Conservation (phyloP, 1,140 invertebrate species). For the Drosophila arawakana region DNA sequence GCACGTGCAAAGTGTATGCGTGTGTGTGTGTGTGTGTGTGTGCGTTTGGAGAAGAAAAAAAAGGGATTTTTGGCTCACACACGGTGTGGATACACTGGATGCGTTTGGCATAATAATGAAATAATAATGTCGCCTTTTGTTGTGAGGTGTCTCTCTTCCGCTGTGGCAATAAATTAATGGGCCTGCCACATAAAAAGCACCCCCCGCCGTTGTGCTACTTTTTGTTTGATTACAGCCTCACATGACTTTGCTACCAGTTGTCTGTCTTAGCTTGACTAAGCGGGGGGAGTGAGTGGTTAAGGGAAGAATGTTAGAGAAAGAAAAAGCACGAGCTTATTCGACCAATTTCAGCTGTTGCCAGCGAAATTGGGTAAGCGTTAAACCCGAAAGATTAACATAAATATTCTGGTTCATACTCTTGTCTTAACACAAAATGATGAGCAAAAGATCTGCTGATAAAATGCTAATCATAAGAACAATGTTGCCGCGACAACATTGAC, state of each 20-base stretch:
- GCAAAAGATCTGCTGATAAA: constrained; percentile 72
- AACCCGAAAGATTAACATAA: constrained; percentile 71
- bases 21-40: constrained; percentile 31
- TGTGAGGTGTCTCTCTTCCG: constrained; percentile 69
- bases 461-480: constrained; percentile 77
- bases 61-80: constrained; percentile 27
- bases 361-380: constrained; percentile 34
- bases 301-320: background rate
- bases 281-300: background rate
- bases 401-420: constrained; percentile 59
- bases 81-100: constrained; percentile 52
- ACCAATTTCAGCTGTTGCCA: constrained; percentile 65
- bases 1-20: constrained; percentile 13
- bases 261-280: constrained; percentile 4
- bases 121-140: constrained; percentile 83
- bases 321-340: background rate
- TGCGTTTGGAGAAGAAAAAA: constrained; percentile 16
- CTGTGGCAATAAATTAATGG: constrained; percentile 79
- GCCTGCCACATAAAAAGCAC: constrained; percentile 74
- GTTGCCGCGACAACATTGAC: constrained; percentile 48
- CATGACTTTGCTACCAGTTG: constrained; percentile 56
- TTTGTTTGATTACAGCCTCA: constrained; percentile 64
- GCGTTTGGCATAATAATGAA: constrained; percentile 83
- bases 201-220: constrained; percentile 44
- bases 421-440: constrained; percentile 65